Evolutionary conservation across 1,140 invertebrate species (phyloP), one percentile per base, ranked within the genome.

Genomic region (Coelopa frigida): DNA sequence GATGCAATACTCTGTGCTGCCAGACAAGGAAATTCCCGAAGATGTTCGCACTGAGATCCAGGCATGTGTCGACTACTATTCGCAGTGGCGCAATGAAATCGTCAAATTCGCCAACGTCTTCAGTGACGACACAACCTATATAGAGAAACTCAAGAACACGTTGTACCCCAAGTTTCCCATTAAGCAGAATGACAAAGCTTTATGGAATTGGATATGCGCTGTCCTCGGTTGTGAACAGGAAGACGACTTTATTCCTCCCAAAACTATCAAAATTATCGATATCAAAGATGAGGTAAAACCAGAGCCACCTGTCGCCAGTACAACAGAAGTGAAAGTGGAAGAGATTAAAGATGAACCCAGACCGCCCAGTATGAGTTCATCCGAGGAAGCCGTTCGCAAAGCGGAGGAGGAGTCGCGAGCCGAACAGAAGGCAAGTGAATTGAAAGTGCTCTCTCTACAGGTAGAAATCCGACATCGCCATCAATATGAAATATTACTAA

Each of bases 31-130:
- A 59, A 72, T 94, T 27, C 82, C 86, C 14, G 79, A 84, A 57
- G 85, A 90, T 65, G 78, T 89, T 29, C 81, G 92, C 56, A 81
- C 84, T 52, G 87, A 94, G 74, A 89, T 95, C 76, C 83, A 84
- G 72, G 79, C 83, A 59, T 84, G 87, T 61, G 82, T 85, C 8
- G 85, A 92, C 56, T 94, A 89, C 70, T 94, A 94, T 57, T 79
- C 78, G 54, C 78, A 81, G 40, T 69, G 57, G 50, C 81, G 88
- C 52, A 79, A 81, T 15, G 87, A 89, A 54, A 76, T 81, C 36
- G 77, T 94, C 4, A 78, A 86, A 55, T 93, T 94, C 59, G 80
- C 75, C 48, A 80, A 84, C 14, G 76, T 79, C 51, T 90, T 82
- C 57, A 81, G 81, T 60, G 79, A 78, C 24, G 82, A 81, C 55